Base-by-base conservation (phyloP, 1,140 invertebrate species). In the Chironomus tepperi region DNA sequence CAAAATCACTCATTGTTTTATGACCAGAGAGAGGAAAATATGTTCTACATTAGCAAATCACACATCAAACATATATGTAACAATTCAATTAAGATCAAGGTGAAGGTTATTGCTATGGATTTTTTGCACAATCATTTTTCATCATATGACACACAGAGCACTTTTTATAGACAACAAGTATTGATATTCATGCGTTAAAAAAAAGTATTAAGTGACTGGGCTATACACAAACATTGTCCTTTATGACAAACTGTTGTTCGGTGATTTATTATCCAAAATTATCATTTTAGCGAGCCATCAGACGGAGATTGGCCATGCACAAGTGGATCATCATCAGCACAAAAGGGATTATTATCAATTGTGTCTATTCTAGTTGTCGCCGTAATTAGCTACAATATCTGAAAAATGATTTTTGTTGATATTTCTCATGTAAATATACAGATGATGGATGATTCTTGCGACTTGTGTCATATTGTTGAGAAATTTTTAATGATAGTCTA, bases 251-350 rank as follows among this genome's bases (percentile, higher is more conserved):
- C 24, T 34, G 24, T 34, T 34, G 24, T 34, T 34, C 47, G 47
- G 10, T 57, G 47, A 57, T 70, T 70, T 70, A 18, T 70, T n/a
- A 70, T 57, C 47, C 3, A 57, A 57, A 57, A n/a, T 70, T 70
- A 70, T 70, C 65, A 70, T 70, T 70, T 70, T 18, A 70, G 65
- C 8, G 16, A 70, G 10, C 65, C 65, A 19, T 70, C 65, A 16
- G 16, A 70, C 19, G 18, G 16, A 15, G 65, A 70, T 6, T 70
- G 65, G 65, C n/a, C 65, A 70, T 70, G 65, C 19, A 19, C 47
- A 57, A 7, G 18, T 19, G 7, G 8, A 70, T 70, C 65, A 70
- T 70, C 65, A 16, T 18, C n/a, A 70, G 6, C 16, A 21, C 65
- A 70, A 70, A 18, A 18, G 65, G 65, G 65, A 70, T 70, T 70